A percentile compares a stretch with the other conserved stretches of the same genome.
phyloP scores from a whole-genome alignment of 2,797 vertebrate species.

The Phrynocephalus guinanensis region DNA sequence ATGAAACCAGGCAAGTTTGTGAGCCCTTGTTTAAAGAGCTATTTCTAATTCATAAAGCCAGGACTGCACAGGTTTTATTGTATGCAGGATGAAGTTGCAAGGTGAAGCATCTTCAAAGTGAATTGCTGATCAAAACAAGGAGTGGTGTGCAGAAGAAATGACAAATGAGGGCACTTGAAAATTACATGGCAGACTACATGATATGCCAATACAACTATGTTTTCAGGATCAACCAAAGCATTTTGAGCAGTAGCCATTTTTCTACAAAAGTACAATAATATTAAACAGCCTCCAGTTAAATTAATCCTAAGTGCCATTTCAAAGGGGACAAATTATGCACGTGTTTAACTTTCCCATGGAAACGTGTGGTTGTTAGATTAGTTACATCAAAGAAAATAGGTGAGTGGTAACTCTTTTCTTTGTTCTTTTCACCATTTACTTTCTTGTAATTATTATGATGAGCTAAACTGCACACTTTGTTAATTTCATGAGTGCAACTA shows the following conservation, averaged over 20 bases:
- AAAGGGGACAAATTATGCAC: neutral
- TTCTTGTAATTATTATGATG: no score
- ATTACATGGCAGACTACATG: neutral
- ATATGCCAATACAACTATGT: neutral
- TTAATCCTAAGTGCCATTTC: neutral
- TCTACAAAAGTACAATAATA: neutral
- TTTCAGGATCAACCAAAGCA: neutral
- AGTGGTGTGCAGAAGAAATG: neutral
- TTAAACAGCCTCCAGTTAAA: neutral
- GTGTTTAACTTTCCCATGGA: neutral
- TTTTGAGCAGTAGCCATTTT: neutral
- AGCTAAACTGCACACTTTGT: no score
- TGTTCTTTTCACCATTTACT: no score
- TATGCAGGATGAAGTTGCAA: slow-evolving; percentile 2
- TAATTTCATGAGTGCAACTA: no score
- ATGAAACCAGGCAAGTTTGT: neutral
- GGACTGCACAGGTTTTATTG: neutral
- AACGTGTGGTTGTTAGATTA: neutral
- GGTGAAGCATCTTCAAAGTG: slow-evolving; percentile 24
- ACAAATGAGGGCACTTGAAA: neutral
- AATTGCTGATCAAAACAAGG: slow-evolving; percentile 27
- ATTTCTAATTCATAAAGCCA: neutral
- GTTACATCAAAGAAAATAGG: neutral
- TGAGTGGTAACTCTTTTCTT: no score
- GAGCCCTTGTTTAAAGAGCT: neutral